Evolutionary conservation across 2,113 vertebrate species (phyloP).

Genomic region (Tenebrosternarchus preto): DNA sequence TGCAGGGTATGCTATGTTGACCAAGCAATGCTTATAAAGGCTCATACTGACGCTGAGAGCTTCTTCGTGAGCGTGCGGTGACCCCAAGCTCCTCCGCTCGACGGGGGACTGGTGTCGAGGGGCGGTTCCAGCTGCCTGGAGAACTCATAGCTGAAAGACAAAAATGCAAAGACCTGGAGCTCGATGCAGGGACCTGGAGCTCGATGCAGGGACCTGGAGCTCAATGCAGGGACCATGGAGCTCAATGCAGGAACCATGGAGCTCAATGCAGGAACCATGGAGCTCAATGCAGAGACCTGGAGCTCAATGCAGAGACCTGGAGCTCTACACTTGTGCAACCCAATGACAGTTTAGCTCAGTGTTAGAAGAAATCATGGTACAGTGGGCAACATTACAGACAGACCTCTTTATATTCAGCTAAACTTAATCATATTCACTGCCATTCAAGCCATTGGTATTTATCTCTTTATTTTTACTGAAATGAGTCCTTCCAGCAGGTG

Average conservation of each 20-base stretch:
- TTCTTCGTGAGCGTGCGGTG: conserved; percentile 76
- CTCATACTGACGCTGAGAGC: conserved; percentile 77
- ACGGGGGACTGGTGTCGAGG: conserved; percentile 80
- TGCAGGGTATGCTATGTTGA: background rate
- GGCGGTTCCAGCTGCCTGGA: conserved; percentile 84
- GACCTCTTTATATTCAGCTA: background rate
- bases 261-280: too few species aligned
- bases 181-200: conserved; percentile 3
- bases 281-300: too few species aligned
- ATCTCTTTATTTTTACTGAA: too few species aligned
- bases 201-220: conserved; percentile 3
- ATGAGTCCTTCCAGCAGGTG: too few species aligned
- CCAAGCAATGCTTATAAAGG: background rate
- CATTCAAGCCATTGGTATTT: too few species aligned
- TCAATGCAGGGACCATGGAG: too few species aligned
- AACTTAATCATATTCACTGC: too few species aligned
- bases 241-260: too few species aligned
- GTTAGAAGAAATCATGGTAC: background rate
- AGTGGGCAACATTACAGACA: background rate
- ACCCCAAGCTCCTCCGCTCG: conserved; percentile 72
- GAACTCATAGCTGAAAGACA: conserved; percentile 76
- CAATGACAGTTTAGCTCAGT: background rate
- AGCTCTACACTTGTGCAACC: background rate
- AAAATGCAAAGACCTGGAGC: background rate
- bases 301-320: conserved; percentile 10